Evolutionary conservation across 2,888 invertebrate species (phyloP), one percentile per base, ranked within the genome.

Genomic region (Lumbricus terrestris): DNA sequence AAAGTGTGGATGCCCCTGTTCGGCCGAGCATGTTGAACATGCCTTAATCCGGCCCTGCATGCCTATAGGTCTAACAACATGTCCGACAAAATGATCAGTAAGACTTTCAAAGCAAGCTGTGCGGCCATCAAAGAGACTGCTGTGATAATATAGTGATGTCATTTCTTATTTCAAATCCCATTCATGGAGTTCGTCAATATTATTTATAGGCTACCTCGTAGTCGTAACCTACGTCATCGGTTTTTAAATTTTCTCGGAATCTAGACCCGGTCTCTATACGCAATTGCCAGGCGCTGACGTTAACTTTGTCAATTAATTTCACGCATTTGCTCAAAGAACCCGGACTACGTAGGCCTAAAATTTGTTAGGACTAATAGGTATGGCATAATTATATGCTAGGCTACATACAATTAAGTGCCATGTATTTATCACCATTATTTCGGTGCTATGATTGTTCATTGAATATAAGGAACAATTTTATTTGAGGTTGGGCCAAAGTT

Each of bases 271-370:
- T 11, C 69, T 11, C 69, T 13, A 69, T 13, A 69, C 13, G 13
- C 69, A n/a, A n/a, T 47, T 47, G 47, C 23, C 47, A 47, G 20
- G 23, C 47, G 23, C 47, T 47, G 47, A 23, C 47, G 47, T 47
- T n/a, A n/a, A n/a, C n/a, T n/a, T 47, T 47, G 23, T 23, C 47
- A 47, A 47, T 47, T 47, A 47, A 47, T 47, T 47, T 23, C 1
- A 5, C 8, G 23, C 23, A n/a, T n/a, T n/a, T n/a, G n/a, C n/a
- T n/a, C n/a, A n/a, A n/a, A n/a, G n/a, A n/a, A n/a, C n/a, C n/a
- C n/a, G n/a, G n/a, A n/a, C n/a, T 47, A 69, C 16, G 4, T 1
- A n/a, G 0, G 1, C 11, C 4, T 1, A 29, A 1, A 1, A 29
- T 69, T 69, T n/a, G 69, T 69, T n/a, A 69, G 13, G 29, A 69